These are phyloP conservation scores for Nanger granti DNA, from an alignment of 2,113 vertebrate genomes.

Conservation along the genomic window DNA sequence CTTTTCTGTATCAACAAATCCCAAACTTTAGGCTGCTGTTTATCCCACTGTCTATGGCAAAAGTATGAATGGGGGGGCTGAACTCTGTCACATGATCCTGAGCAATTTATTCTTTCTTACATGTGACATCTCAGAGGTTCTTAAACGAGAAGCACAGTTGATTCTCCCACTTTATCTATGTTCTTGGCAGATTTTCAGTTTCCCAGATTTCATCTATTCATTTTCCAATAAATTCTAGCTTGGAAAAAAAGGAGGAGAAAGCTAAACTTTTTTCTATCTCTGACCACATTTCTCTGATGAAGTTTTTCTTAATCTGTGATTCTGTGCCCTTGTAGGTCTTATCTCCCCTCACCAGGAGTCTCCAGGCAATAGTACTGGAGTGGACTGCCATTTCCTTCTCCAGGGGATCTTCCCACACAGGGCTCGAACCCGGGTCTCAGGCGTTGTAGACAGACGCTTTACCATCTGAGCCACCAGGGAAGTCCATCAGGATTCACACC, in stretches of 20 bases:
- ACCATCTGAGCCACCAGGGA: too few relatives aligned
- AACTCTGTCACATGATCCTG: neutral
- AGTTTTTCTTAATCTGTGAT: neutral
- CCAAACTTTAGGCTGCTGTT: rapidly evolving
- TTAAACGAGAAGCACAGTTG: neutral
- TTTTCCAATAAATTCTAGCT: neutral
- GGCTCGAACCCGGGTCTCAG: too few relatives aligned
- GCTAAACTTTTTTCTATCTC: neutral
- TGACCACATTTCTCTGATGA: neutral
- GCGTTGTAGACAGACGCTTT: too few relatives aligned
- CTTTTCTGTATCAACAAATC: neutral
- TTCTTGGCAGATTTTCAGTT: neutral
- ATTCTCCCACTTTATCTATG: neutral
- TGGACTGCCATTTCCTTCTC: too few relatives aligned
- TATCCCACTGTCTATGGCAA: neutral
- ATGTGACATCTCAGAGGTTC: neutral
- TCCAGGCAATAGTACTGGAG: too few relatives aligned
- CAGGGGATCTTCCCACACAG: too few relatives aligned
- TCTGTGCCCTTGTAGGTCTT: neutral
- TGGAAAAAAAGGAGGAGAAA: neutral
- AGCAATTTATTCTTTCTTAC: neutral
- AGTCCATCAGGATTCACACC: neutral
- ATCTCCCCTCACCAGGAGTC: neutral
- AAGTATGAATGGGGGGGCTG: neutral
- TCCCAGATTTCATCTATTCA: neutral